phyloP scores from a whole-genome alignment of 1,140 invertebrate species.

The Cylas formicarius region DNA sequence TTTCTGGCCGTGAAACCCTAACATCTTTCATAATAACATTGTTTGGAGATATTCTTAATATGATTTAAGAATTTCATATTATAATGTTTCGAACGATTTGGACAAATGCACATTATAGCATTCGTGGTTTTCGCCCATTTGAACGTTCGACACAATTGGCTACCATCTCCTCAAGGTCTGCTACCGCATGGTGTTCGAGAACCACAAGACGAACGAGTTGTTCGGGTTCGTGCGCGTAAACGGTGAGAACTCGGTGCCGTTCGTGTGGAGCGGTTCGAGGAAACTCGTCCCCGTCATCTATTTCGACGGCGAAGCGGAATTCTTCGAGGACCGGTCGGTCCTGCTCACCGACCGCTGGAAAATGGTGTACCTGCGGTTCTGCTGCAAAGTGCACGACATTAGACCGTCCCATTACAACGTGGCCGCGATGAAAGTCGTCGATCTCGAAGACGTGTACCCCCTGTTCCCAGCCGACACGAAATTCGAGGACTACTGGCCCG shows the following conservation, averaged over 20 bases:
- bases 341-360: slow-evolving; percentile 41
- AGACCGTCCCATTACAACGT: slow-evolving; percentile 43
- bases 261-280: slow-evolving; percentile 1
- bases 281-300: slow-evolving; percentile 19
- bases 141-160: too few species aligned
- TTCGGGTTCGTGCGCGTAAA: slow-evolving; percentile 10
- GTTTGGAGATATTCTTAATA: too few species aligned
- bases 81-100: too few species aligned
- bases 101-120: too few species aligned
- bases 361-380: slow-evolving; percentile 47
- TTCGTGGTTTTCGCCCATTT: too few species aligned
- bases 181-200: background rate
- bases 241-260: slow-evolving; percentile 32
- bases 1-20: too few species aligned
- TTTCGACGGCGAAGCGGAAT: slow-evolving; percentile 16
- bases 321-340: slow-evolving; percentile 8
- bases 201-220: background rate
- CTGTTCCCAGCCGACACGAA: slow-evolving; percentile 4
- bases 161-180: too few species aligned
- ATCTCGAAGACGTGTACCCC: slow-evolving; percentile 38
- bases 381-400: slow-evolving; percentile 47
- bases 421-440: slow-evolving; percentile 42
- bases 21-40: too few species aligned
- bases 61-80: too few species aligned
- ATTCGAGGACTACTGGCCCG: slow-evolving; percentile 12